phyloP scores from a whole-genome alignment of 2,888 invertebrate species.

The Chrysolina americana region DNA sequence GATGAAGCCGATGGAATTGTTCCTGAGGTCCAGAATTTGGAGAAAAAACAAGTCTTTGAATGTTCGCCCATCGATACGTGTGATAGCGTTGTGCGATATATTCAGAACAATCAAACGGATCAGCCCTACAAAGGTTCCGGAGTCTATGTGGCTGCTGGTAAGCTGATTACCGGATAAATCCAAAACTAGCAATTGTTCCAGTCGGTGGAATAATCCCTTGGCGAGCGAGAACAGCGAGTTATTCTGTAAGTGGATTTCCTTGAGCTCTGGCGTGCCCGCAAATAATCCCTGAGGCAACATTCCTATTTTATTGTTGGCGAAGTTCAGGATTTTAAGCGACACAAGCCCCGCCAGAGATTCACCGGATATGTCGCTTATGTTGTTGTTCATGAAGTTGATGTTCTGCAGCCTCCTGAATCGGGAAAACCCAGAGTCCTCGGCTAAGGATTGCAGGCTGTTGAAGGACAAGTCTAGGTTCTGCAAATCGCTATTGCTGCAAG shows the following conservation, averaged over 20 bases:
- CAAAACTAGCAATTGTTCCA: constrained; percentile 87
- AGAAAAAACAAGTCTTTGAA: constrained; percentile 90
- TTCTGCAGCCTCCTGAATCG: constrained; percentile 84
- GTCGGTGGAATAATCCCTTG: constrained; percentile 85
- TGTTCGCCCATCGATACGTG: constrained; percentile 85
- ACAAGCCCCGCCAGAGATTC: constrained; percentile 86
- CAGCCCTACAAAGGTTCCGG: constrained; percentile 87
- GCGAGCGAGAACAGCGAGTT: constrained; percentile 89
- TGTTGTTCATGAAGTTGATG: constrained; percentile 87
- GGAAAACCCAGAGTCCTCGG: constrained; percentile 81
- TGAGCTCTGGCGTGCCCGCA: constrained; percentile 83
- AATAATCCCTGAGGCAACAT: constrained; percentile 87
- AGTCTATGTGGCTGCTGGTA: constrained; percentile 87
- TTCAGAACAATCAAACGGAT: constrained; percentile 89
- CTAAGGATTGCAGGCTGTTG: constrained; percentile 82
- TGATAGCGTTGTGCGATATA: constrained; percentile 88
- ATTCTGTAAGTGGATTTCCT: constrained; percentile 87
- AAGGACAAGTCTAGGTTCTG: constrained; percentile 85
- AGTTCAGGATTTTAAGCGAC: constrained; percentile 85
- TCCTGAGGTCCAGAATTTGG: constrained; percentile 87
- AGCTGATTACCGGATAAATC: constrained; percentile 90
- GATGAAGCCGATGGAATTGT: constrained; percentile 90
- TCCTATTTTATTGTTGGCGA: constrained; percentile 88
- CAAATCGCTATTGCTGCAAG: constrained; percentile 79
- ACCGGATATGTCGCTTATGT: constrained; percentile 83